Base-by-base conservation (phyloP, 1,140 invertebrate genomes). In the Drosophila sulfurigaster region DNA sequence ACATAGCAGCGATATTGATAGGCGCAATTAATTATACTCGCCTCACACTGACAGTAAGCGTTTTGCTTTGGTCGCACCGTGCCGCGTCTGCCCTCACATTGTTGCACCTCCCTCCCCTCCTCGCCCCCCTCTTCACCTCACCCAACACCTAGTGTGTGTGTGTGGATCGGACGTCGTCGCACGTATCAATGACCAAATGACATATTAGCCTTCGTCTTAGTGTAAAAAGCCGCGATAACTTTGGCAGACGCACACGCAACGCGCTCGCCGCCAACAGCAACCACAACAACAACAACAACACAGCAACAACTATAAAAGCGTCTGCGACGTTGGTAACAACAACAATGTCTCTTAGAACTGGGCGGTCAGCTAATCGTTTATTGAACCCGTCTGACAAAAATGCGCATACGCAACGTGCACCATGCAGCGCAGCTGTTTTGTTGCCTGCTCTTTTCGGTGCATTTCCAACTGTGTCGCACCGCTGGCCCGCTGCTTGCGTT, bases 191-290 rank as follows among this genome's bases (percentile, higher is more conserved):
- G 83, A 89, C 83, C 83, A 87, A 87, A 87, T 87, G 83, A 87
- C 83, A 87, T 87, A 88, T 87, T 87, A 87, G 83, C 83, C 83
- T 88, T 87, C 83, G 83, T 88, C 83, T 87, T 87, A 87, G 83
- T 88, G 83, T 87, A 87, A 87, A 87, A 87, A 87, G 83, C 83
- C 66, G 80, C 85, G 83, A 87, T 87, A 87, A 87, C 80, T 87
- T 87, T 88, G 83, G 83, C 83, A 88, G 83, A 87, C 82, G 78
- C 78, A 81, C 66, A 79, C 82, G 78, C 81, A 72, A 81, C 52
- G 49, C 30, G 25, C 45, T 51, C 32, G 45, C 62, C 38, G 51
- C 49, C 52, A 35, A 15, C 43, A 56, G 11, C 41, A 25, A 51
- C 16, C 32, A n/a, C 46, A 52, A 59, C 75, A 57, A 16, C 35